Percentiles rank a stretch among this genome's conserved stretches.
Conservation (phyloP, 2,113 vertebrate genomes). For the Myiagra hebetior region DNA sequence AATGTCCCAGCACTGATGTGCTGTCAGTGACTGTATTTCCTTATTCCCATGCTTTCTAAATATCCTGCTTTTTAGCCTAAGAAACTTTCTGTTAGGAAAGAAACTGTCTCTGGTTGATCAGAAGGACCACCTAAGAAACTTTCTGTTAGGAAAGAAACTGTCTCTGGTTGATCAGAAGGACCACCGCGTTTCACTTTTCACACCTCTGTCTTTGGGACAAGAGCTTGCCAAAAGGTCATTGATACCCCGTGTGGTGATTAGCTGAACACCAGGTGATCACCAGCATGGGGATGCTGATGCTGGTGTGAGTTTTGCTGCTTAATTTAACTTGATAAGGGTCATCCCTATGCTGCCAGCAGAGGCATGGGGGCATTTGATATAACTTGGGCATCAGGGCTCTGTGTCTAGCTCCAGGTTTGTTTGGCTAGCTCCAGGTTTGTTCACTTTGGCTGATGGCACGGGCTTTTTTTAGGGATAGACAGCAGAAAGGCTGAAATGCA, state of each 20-base stretch:
- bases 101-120: not conserved
- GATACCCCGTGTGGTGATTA: not conserved
- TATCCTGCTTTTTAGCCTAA: not conserved
- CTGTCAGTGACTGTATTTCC: not conserved
- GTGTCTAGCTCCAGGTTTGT: not conserved
- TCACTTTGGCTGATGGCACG: not conserved
- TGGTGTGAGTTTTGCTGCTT: not conserved
- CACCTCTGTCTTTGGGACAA: not conserved
- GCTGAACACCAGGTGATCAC: not conserved
- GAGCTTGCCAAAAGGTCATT: not conserved
- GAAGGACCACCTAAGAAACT: not conserved
- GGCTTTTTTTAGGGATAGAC: not conserved
- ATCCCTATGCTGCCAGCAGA: not conserved
- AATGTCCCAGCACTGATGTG: rapidly evolving
- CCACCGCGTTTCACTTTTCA: not conserved
- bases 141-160: not conserved
- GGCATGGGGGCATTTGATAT: not conserved
- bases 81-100: not conserved
- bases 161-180: not conserved
- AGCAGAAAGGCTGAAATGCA: not conserved
- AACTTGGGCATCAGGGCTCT: not conserved
- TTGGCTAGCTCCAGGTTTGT: not conserved
- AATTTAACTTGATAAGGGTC: not conserved
- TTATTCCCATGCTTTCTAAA: not conserved
- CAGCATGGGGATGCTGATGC: not conserved